A percentile compares a stretch with the other conserved stretches of the same genome.
phyloP scores from a whole-genome alignment of 2,797 vertebrate genomes.

The Scolopax bukidnonensis region DNA sequence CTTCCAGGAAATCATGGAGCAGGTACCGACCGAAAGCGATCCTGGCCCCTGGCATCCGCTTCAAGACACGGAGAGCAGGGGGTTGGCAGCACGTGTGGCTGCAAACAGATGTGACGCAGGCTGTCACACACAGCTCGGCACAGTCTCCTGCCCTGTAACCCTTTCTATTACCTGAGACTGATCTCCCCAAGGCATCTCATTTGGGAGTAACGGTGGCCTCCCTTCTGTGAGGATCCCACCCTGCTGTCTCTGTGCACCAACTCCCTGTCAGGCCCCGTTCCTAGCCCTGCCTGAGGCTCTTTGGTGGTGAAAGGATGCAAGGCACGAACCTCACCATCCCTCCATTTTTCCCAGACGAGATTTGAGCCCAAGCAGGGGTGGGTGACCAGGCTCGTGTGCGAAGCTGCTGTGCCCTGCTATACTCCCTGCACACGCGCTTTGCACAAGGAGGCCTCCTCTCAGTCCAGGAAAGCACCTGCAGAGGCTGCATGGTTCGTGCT shows the following conservation, averaged over 20 bases:
- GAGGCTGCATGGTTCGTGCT: neutral
- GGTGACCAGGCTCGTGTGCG: fast-evolving
- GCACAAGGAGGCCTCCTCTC: neutral
- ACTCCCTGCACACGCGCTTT: neutral
- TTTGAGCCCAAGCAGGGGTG: neutral
- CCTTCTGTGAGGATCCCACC: neutral
- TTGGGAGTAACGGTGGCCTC: neutral
- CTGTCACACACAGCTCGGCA: neutral
- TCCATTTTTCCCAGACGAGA: neutral
- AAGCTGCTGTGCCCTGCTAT: neutral
- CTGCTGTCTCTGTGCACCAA: neutral
- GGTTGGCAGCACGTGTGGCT: fast-evolving
- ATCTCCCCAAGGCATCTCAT: neutral
- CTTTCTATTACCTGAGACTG: neutral
- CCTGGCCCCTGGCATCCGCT: neutral
- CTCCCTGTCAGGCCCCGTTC: fast-evolving
- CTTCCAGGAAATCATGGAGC: neutral
- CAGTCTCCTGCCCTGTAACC: neutral
- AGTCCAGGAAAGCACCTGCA: neutral
- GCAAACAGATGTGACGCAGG: neutral
- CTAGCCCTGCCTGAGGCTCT: neutral
- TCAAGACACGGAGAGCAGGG: neutral
- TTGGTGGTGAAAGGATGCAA: too few species aligned
- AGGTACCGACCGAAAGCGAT: neutral
- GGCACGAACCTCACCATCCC: neutral